Percentiles rank a stretch among this genome's conserved stretches.
Conservation (phyloP, 1,140 invertebrate genomes). For the Drosophila teissieri region DNA sequence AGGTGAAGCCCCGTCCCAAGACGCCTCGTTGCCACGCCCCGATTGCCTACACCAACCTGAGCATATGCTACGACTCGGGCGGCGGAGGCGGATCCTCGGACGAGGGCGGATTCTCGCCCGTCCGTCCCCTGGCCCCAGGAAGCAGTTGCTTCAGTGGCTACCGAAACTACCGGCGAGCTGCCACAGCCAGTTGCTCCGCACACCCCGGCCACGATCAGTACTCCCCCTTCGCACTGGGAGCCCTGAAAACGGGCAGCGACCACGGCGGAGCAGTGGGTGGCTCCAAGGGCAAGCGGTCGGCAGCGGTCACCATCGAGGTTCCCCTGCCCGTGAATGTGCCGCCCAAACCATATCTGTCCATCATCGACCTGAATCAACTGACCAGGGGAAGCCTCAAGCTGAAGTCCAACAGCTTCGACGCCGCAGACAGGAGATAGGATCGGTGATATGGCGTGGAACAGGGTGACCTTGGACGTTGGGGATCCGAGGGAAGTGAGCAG, state of each 20-base stretch:
- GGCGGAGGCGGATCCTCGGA: conserved; percentile 84
- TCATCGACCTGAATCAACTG: conserved; percentile 90
- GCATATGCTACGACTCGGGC: conserved; percentile 86
- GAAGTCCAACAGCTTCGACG: conserved; percentile 71
- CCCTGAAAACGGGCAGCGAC: conserved; percentile 77
- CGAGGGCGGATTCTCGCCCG: conserved; percentile 80
- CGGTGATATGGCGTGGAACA: neutral
- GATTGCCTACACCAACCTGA: conserved; percentile 87
- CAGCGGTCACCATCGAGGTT: conserved; percentile 56
- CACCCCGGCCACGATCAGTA: conserved; percentile 68
- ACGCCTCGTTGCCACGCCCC: conserved; percentile 87
- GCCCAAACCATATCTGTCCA: conserved; percentile 87
- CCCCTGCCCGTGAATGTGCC: conserved; percentile 79
- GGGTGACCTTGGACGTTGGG: neutral
- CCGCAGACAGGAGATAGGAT: conserved; percentile 57
- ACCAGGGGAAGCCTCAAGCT: conserved; percentile 87
- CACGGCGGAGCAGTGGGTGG: conserved; percentile 20
- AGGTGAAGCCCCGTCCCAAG: conserved; percentile 85
- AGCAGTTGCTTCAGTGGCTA: conserved; percentile 79
- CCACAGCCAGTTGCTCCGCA: conserved; percentile 53
- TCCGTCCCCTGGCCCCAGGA: conserved; percentile 65
- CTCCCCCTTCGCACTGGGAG: conserved; percentile 57
- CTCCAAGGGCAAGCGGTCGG: conserved; percentile 38
- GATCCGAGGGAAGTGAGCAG: conserved; percentile 4
- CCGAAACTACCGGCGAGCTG: conserved; percentile 67